Percentiles rank a stretch among this genome's conserved stretches.
phyloP scores from a whole-genome alignment of 2,113 vertebrate genomes.

The Atractosteus spatula region DNA sequence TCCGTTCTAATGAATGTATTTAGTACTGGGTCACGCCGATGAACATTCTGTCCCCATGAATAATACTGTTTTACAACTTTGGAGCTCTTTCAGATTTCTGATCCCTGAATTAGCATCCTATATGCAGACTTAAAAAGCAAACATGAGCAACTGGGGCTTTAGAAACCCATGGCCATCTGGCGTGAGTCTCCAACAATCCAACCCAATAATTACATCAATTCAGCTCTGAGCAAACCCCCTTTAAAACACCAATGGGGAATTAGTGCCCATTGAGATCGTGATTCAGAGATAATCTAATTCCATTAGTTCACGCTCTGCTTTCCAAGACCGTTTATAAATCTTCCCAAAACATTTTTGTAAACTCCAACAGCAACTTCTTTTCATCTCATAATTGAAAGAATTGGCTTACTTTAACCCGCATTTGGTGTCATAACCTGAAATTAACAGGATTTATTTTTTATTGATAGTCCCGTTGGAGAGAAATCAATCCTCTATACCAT shows the following conservation, averaged over 20 bases:
- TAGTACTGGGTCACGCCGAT: constrained; percentile 81
- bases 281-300: constrained; percentile 72
- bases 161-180: constrained; percentile 82
- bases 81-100: constrained; percentile 68
- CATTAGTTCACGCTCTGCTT: constrained; percentile 52
- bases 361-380: constrained; percentile 44
- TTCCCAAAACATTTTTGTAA: constrained; percentile 41
- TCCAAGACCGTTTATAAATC: constrained; percentile 49
- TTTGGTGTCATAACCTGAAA: constrained; percentile 24
- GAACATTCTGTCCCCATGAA: constrained; percentile 81
- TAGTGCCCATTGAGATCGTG: constrained; percentile 59
- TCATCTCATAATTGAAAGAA: constrained; percentile 48
- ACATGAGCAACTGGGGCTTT: constrained; percentile 72
- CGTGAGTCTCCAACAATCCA: constrained; percentile 70
- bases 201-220: constrained; percentile 80
- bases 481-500: constrained; percentile 22
- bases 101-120: constrained; percentile 65
- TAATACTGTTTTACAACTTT: constrained; percentile 81
- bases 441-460: constrained; percentile 35
- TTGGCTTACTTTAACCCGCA: constrained; percentile 45
- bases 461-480: constrained; percentile 24
- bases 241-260: constrained; percentile 69
- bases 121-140: constrained; percentile 70
- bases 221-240: constrained; percentile 59
- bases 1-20: constrained; percentile 86